Conservation (phyloP, 2,888 invertebrate genomes). For the Drosophila koepferae region DNA sequence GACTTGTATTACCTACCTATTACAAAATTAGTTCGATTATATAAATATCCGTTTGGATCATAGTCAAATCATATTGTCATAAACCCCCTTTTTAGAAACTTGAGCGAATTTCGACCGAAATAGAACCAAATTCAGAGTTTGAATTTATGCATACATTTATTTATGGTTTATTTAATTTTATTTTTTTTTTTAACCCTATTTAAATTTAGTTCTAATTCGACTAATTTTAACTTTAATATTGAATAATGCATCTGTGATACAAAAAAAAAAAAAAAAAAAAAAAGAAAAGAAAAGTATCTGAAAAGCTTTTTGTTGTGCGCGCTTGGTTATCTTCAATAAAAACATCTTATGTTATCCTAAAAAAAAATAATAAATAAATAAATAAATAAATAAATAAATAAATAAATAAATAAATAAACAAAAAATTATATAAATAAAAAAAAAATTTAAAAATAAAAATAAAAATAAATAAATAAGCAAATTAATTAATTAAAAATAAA, state of each 20-base stretch:
- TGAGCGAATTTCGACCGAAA: not conserved
- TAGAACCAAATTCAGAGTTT: constrained; percentile 7
- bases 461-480: too few relatives aligned
- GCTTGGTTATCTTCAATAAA: not conserved
- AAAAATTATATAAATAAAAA: too few relatives aligned
- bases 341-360: not conserved
- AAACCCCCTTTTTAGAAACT: not conserved
- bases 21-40: not conserved
- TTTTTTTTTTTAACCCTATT: not conserved
- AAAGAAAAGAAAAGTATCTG: constrained; percentile 2
- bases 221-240: not conserved
- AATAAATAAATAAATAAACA: too few relatives aligned
- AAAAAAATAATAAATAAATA: too few relatives aligned
- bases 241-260: constrained; percentile 14
- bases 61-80: not conserved
- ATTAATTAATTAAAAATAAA: too few relatives aligned
- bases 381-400: too few relatives aligned
- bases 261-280: not conserved
- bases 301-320: constrained; percentile 5
- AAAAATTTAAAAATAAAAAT: too few relatives aligned
- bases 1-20: constrained; percentile 5
- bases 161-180: not conserved
- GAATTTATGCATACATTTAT: not conserved
- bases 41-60: not conserved
- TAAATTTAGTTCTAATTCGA: not conserved